These are phyloP conservation scores for Iselma pallidipennis DNA, from an alignment of 2,888 invertebrate species.

Conservation along the genomic window DNA sequence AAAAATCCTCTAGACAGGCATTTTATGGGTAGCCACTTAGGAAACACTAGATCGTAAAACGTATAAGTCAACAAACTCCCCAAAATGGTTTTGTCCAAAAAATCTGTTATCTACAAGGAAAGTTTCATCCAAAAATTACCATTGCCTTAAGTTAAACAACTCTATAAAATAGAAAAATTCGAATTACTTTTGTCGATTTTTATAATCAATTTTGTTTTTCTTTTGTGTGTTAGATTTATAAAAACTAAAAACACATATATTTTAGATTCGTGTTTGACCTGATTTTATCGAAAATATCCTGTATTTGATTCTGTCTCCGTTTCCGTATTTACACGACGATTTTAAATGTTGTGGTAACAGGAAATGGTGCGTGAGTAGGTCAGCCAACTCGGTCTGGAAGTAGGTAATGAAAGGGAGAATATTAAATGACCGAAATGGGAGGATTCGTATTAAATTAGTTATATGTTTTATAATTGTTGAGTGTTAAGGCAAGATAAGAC, in stretches of 20 bases:
- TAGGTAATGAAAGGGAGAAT: background rate
- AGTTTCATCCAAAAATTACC: background rate
- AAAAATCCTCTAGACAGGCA: background rate
- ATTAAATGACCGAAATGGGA: background rate
- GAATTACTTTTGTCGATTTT: too few species aligned
- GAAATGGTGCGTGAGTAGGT: background rate
- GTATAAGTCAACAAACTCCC: background rate
- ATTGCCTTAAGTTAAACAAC: background rate
- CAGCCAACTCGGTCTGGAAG: background rate
- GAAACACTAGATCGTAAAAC: conserved; percentile 3
- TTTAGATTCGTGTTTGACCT: background rate
- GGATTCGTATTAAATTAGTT: background rate
- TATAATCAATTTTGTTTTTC: background rate
- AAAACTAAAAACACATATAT: too few species aligned
- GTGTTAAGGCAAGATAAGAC: background rate
- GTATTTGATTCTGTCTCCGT: background rate
- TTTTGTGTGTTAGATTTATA: too few species aligned
- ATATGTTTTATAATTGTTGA: background rate
- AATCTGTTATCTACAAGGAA: conserved; percentile 2
- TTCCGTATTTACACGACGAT: background rate
- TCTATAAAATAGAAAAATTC: background rate
- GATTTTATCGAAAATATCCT: background rate
- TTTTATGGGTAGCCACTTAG: background rate
- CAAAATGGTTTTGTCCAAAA: background rate
- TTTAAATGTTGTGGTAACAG: background rate